Evolutionary conservation across 2,797 vertebrate species (phyloP).

Genomic region (Trachurus trachurus): DNA sequence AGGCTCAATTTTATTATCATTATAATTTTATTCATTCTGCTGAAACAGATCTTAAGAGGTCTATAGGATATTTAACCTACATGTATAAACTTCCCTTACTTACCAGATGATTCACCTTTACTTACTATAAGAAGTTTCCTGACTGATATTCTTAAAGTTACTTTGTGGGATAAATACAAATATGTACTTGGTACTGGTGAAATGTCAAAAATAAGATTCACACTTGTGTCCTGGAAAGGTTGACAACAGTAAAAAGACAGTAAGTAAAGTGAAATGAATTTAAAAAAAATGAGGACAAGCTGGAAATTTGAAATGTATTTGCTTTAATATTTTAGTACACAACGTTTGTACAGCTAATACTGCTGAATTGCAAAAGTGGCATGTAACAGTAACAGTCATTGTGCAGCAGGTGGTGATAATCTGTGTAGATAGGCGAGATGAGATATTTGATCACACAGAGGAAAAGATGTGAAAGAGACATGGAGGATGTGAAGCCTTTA

Average conservation of each 20-base stretch:
- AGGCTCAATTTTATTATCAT: too few species aligned
- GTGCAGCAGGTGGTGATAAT: not conserved
- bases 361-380: constrained; percentile 14
- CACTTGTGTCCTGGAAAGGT: not conserved
- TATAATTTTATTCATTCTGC: too few species aligned
- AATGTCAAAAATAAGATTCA: not conserved
- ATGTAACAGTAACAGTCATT: not conserved
- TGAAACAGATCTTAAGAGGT: not conserved
- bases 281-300: not conserved
- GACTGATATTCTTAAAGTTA: not conserved
- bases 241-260: not conserved
- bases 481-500: constrained; percentile 40
- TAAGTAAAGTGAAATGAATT: not conserved
- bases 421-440: not conserved
- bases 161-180: not conserved
- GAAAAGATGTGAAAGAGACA: constrained; percentile 35
- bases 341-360: not conserved
- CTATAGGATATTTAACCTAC: not conserved
- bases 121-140: not conserved
- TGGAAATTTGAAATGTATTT: not conserved
- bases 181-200: not conserved
- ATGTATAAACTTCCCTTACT: not conserved
- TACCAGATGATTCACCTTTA: not conserved
- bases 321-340: constrained; percentile 15
- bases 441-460: constrained; percentile 10